These are phyloP conservation scores for Cyclura pinguis DNA, from an alignment of 2,797 vertebrate species.

Conservation along the genomic window DNA sequence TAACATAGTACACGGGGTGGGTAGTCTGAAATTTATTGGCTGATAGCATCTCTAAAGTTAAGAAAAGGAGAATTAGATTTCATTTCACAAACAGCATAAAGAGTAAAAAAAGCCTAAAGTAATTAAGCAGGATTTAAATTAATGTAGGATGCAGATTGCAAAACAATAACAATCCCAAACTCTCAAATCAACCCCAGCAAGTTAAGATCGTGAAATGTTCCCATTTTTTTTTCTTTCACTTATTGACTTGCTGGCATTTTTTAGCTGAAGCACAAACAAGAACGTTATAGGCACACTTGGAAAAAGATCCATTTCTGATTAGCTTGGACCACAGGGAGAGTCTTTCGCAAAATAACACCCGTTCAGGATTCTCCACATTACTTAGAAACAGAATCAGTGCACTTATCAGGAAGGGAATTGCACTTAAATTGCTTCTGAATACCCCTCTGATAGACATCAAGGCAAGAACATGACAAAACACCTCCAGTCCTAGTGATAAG, in stretches of 20 bases:
- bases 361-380: not conserved
- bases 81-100: constrained; percentile 49
- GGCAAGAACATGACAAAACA: constrained; percentile 44
- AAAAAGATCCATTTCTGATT: not conserved
- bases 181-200: constrained; percentile 40
- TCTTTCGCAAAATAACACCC: not conserved
- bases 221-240: not conserved
- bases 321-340: not conserved
- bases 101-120: constrained; percentile 47
- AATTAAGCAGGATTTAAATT: constrained; percentile 62
- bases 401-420: not conserved
- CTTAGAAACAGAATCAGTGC: constrained; percentile 14
- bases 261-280: constrained; percentile 30
- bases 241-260: constrained; percentile 42
- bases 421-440: constrained; percentile 18
- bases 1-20: not conserved
- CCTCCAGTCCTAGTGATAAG: constrained; percentile 14
- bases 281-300: constrained; percentile 33
- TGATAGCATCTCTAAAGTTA: not conserved
- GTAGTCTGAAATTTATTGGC: not conserved
- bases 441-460: constrained; percentile 12
- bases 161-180: constrained; percentile 40
- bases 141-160: constrained; percentile 36
- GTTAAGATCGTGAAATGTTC: constrained; percentile 39
- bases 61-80: constrained; percentile 47